Evolutionary conservation across 2,113 vertebrate genomes (phyloP), one percentile per base, ranked within the genome.

Genomic region (Urocolius indicus): DNA sequence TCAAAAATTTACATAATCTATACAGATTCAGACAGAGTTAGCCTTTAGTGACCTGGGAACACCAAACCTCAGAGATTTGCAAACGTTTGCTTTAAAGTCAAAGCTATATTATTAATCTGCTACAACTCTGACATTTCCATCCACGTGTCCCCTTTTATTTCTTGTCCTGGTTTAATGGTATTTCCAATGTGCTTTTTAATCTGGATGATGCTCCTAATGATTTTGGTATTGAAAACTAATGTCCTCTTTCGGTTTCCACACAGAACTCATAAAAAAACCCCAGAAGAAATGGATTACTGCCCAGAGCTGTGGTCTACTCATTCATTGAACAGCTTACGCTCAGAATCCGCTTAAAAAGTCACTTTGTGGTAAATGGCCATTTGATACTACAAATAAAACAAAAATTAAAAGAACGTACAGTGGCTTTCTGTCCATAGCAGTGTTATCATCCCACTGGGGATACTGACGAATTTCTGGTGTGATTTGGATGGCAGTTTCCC

Each of bases 1-100:
- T 97, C 89, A 94, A 91, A 88, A 96, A 94, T 93, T 93, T 95
- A 90, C 93, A 96, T 90, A 87, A 94, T 85, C 95, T 89, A 76
- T 74, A 85, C 52, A 92, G 83, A 94, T 89, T 67, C 75, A 87
- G 63, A 55, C 51, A 93, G 55, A 95, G 54, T 81, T 73, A 84
- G 86, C 88, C 83, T 76, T 76, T 43, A 73, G 66, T 61, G 92
- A 95, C 93, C 90, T 32, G 51, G 89, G 86, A 97, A 89, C 54
- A 84, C 81, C 90, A 96, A 96, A 84, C 76, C 41, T 55, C 65
- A 27, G 0, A 69, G 82, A 90, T 71, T 21, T 77, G 65, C 83
- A 87, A 81, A 81, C 41, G 4, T 73, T 87, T 84, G 36, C 57
- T 95, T 92, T 93, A 12, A 92, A 94, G 88, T 90, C 75, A 92